Base-by-base conservation (phyloP, 2,113 vertebrate species). In the Heterochromis multidens region DNA sequence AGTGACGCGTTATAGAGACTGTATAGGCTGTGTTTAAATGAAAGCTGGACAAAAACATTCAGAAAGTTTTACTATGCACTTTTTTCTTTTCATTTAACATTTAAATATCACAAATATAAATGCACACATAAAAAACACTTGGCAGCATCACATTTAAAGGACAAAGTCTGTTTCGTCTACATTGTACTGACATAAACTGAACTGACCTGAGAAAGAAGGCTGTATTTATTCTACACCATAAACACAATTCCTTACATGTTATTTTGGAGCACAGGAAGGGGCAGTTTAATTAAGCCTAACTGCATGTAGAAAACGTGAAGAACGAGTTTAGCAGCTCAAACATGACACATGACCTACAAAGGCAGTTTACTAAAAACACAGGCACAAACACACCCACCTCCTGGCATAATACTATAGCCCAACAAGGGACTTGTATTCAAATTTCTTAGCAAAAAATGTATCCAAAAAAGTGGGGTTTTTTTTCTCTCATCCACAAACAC, bases 301-400 rank as follows among this genome's bases (percentile, higher is more conserved):
- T 77, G 65, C 25, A n/a, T 52, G 16, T 14, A 61, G 78, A 58
- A 77, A 93, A 93, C 90, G 25, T 67, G 94, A 88, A 89, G 61
- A 94, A 94, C 94, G 61, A 91, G 95, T 94, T 90, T 2, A 91
- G 78, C 95, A 82, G 92, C 94, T 92, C 80, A 1, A 81, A 90
- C 90, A 83, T 40, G 93, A 88, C 84, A 76, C 27, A 40, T 86
- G 59, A 79, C 78, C 70, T 35, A 10, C 61, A 40, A 5, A 77
- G n/a, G 31, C 54, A 79, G 59, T 88, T 88, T 72, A 84, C 77
- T 79, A 88, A 84, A 70, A 91, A 92, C 83, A 91, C 56, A 59
- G 85, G 10, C 40, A 63, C 57, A 60, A 58, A 40, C 81, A 43
- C 81, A 49, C 79, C 31, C 62, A 23, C 35, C 31, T 60, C 8